A percentile compares a stretch with the other conserved stretches of the same genome.
These are phyloP conservation scores for Nestor notabilis DNA, from an alignment of 2,113 vertebrate genomes.

Conservation along the genomic window DNA sequence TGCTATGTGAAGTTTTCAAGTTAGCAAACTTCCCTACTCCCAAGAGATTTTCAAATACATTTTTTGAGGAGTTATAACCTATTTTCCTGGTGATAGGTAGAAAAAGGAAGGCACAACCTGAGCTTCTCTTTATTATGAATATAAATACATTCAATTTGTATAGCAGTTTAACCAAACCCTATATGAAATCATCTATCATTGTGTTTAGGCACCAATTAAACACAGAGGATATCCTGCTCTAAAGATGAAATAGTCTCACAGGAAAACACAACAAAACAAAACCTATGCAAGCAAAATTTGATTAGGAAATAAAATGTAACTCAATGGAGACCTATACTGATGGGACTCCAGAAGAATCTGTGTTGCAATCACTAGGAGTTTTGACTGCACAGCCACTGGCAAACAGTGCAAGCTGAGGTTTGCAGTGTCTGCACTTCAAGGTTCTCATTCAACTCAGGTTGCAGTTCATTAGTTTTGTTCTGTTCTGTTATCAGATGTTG, in stretches of 20 bases:
- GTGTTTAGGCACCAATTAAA: background rate
- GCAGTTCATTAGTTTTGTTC: background rate
- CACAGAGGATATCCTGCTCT: background rate
- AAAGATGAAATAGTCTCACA: background rate
- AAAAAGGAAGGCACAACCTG: background rate
- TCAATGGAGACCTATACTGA: background rate
- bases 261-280: background rate
- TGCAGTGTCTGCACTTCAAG: background rate
- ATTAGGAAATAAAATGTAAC: background rate
- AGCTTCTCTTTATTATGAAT: background rate
- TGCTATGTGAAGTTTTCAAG: background rate
- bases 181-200: background rate
- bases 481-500: background rate
- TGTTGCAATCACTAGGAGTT: background rate
- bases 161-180: background rate
- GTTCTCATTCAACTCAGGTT: background rate
- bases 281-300: background rate
- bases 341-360: background rate
- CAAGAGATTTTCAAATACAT: background rate
- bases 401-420: background rate
- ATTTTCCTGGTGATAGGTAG: background rate
- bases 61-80: background rate
- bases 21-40: background rate
- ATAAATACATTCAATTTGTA: background rate
- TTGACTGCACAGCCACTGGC: background rate